Base-by-base conservation (phyloP, 1,140 invertebrate species). In the Cherax destructor region DNA sequence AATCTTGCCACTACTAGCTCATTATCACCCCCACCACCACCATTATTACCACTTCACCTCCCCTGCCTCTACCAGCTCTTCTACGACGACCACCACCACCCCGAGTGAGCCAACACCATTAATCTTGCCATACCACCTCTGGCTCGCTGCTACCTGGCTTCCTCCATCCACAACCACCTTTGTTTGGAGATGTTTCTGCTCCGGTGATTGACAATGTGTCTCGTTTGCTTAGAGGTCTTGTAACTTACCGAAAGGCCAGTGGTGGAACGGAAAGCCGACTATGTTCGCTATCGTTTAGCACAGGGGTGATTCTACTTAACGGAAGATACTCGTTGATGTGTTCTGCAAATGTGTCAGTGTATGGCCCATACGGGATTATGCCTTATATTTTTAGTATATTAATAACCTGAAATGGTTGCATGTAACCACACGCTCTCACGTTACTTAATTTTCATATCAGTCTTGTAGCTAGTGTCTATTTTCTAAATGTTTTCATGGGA, bases 111-210 rank as follows among this genome's bases (percentile, higher is more conserved):
- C 69, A 69, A n/a, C 65, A 24, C 3, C 69, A 74, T 74, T 74
- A 74, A 74, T 74, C 69, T 74, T n/a, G 6, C 69, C n/a, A 7
- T 30, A 11, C 7, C 16, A 65, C n/a, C n/a, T 21, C 30, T 18
- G 65, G 6, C 69, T 11, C n/a, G 69, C 6, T 6, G 69, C 24
- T 30, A 30, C 69, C 21, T 30, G 21, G 59, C 59, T 41, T 83
- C 47, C 81, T 69, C n/a, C 81, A 41, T 21, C 41, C 59, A 18
- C 59, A 49, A 65, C 24, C 61, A 56, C 59, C 61, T 69, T 86
- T 86, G 85, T 86, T 86, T 86, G 85, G 72, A 50, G 41, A 86
- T 86, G 85, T 86, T 86, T 86, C 85, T 52, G 85, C 74, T 86
- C 41, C 52, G 30, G 49, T 59, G 30, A 52, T 61, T 50, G 85